Percentiles rank a stretch among this genome's conserved stretches.
phyloP scores from a whole-genome alignment of 2,113 vertebrate genomes.

The Leptocoma aspasia region DNA sequence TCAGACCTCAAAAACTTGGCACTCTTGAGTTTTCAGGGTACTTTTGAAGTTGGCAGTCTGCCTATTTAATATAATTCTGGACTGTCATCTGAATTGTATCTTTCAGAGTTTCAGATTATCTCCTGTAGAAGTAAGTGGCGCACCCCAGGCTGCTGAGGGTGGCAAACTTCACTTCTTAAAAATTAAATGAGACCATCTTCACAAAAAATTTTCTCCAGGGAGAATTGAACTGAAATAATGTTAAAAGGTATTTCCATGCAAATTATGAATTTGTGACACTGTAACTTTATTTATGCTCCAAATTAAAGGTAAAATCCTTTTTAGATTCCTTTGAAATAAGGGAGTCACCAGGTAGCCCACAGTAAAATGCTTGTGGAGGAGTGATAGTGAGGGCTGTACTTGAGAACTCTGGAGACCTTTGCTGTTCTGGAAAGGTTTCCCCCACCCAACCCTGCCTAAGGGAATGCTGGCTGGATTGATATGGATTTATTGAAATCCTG shows the following conservation, averaged over 20 bases:
- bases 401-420: neutral
- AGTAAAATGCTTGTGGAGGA: neutral
- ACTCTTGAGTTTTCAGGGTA: neutral
- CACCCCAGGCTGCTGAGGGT: rapidly evolving
- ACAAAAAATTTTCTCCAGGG: neutral
- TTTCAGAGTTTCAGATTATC: neutral
- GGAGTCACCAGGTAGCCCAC: neutral
- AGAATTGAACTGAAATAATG: neutral
- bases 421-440: neutral
- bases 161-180: neutral
- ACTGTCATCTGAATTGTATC: neutral
- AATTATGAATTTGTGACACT: neutral
- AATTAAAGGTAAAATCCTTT: neutral
- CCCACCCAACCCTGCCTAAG: neutral
- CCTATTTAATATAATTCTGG: neutral
- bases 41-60: neutral
- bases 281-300: neutral
- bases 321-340: neutral
- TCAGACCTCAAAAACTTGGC: neutral
- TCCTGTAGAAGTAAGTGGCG: neutral
- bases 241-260: neutral
- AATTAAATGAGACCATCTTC: neutral
- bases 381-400: neutral
- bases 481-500: neutral
- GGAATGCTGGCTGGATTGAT: neutral